phyloP scores from a whole-genome alignment of 2,888 invertebrate species.

The Drosophila villosipedis region DNA sequence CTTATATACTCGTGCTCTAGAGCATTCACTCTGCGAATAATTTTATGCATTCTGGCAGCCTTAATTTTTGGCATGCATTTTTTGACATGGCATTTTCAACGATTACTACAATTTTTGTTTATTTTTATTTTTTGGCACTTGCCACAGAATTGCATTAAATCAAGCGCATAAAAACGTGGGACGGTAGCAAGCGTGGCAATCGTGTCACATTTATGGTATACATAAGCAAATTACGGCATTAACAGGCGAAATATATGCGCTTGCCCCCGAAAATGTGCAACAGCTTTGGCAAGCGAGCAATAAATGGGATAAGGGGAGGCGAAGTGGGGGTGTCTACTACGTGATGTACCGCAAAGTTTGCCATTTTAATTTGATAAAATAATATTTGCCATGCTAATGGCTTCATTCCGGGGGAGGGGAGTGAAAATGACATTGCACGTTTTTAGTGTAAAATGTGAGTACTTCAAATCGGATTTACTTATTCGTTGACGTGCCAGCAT shows the following conservation, averaged over 20 bases:
- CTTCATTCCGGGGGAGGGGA: slow-evolving; percentile 44
- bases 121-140: slow-evolving; percentile 23
- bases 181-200: not conserved
- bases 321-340: slow-evolving; percentile 39
- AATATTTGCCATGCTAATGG: slow-evolving; percentile 79
- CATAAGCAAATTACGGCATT: slow-evolving; percentile 74
- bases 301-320: not conserved
- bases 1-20: not conserved
- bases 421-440: slow-evolving; percentile 49
- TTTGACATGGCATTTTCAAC: slow-evolving; percentile 13
- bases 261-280: slow-evolving; percentile 56
- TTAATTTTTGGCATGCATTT: slow-evolving; percentile 29
- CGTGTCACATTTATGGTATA: slow-evolving; percentile 63
- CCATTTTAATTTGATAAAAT: slow-evolving; percentile 79
- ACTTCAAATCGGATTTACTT: slow-evolving; percentile 57
- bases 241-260: slow-evolving; percentile 45
- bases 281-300: slow-evolving; percentile 34
- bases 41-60: slow-evolving; percentile 27
- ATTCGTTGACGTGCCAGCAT: slow-evolving; percentile 39
- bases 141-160: slow-evolving; percentile 58
- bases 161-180: slow-evolving; percentile 54
- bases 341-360: slow-evolving; percentile 63
- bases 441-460: slow-evolving; percentile 44
- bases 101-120: not conserved
- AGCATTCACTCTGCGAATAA: slow-evolving; percentile 16